A percentile compares a stretch with the other conserved stretches of the same genome.
These are phyloP conservation scores for Ectobius pallidus DNA, from an alignment of 2,888 invertebrate genomes.

Conservation along the genomic window DNA sequence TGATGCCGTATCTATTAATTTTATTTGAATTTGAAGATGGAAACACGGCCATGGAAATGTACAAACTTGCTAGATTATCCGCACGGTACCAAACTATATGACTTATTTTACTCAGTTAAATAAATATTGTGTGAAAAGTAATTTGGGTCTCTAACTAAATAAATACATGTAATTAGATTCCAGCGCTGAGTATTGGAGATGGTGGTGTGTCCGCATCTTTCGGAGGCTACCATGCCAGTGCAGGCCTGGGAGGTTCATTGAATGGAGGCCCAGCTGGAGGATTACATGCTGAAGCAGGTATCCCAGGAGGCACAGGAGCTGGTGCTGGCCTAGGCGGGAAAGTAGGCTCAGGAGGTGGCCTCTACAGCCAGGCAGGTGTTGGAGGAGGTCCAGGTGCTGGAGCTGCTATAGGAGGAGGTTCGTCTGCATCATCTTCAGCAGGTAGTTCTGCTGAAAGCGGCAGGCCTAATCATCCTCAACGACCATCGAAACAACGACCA, in stretches of 20 bases:
- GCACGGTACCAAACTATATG: too few species aligned
- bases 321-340: conserved; percentile 12
- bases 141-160: too few species aligned
- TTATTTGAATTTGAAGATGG: too few species aligned
- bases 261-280: conserved; percentile 12
- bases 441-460: too few species aligned
- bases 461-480: too few species aligned
- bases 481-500: neutral
- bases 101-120: too few species aligned
- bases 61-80: too few species aligned
- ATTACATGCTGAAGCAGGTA: conserved; percentile 24
- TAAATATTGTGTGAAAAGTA: too few species aligned
- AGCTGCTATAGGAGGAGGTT: neutral
- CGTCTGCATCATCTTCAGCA: neutral
- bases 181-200: too few species aligned
- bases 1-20: too few species aligned
- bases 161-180: too few species aligned
- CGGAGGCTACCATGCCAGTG: conserved; percentile 18
- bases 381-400: neutral
- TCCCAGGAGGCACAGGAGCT: conserved; percentile 13
- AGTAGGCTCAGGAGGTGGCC: neutral
- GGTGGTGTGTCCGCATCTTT: conserved; percentile 21
- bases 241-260: conserved; percentile 10
- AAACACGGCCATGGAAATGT: too few species aligned
- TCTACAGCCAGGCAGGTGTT: neutral